Base-by-base conservation (phyloP, 2,797 vertebrate genomes). In the Helarctos malayanus region DNA sequence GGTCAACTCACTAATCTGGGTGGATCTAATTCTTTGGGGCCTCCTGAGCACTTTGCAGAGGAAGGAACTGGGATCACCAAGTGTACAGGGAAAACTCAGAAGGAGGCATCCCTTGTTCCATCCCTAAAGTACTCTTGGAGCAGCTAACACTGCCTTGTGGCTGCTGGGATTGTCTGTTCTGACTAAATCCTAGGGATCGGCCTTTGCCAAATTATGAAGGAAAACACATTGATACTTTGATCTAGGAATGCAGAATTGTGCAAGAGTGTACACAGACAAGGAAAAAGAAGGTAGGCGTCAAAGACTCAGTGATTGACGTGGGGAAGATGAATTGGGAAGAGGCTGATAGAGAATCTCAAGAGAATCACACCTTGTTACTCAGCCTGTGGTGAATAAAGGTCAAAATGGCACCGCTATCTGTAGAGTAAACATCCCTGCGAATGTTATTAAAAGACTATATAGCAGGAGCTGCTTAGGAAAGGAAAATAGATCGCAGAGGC, bases 311-410 rank as follows among this genome's bases (percentile, higher is more conserved):
- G 25, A 89, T 27, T n/a, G 1, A 25, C 35, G 1, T 68, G 56
- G 41, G 59, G 83, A 86, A 81, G 11, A 65, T 83, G 63, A 95
- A 84, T 81, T 84, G 2, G 32, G 21, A 86, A 93, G 65, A 78
- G 35, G 2, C 2, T 81, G 14, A 52, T 41, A 57, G 25, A 73
- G n/a, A 85, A 91, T 29, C 29, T 89, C 13, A 19, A 69, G 18
- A 95, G 7, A 85, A 38, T 81, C 23, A 65, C 27, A 80, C 1
- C 52, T 91, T 93, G 41, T 78, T 93, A 38, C 15, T 78, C 5
- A 90, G 7, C 68, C 69, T 96, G 16, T 71, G 15, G 85, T 81
- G 57, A 76, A 59, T 19, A 80, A 65, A 80, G 19, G 61, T 80
- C 49, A 86, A 80, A 85, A 85, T 38, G 54, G 32, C 41, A 84